Evolutionary conservation across 2,888 invertebrate genomes (phyloP).

Genomic region (Alloplasta piceator): DNA sequence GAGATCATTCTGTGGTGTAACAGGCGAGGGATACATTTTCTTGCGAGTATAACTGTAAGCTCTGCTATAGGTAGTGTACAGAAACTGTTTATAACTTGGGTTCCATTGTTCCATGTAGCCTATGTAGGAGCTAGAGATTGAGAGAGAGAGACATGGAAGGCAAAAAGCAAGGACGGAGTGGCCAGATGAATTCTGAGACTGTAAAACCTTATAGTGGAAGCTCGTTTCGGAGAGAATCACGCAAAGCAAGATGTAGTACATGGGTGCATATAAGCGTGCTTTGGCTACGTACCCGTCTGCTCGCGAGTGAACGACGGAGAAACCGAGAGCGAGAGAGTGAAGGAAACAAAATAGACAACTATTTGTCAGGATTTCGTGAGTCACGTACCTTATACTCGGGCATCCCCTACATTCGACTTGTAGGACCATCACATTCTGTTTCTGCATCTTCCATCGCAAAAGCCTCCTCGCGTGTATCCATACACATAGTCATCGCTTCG

Average conservation of each 20-base stretch:
- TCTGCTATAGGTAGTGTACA: background rate
- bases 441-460: constrained; percentile 30
- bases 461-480: constrained; percentile 32
- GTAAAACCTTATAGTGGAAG: constrained; percentile 10
- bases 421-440: constrained; percentile 17
- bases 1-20: constrained; percentile 30
- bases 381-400: constrained; percentile 55
- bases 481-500: background rate
- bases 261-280: constrained; percentile 49
- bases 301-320: constrained; percentile 20
- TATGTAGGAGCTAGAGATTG: background rate
- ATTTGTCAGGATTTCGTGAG: constrained; percentile 64
- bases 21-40: background rate
- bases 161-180: background rate
- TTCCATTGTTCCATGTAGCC: constrained; percentile 21
- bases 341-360: constrained; percentile 36
- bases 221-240: constrained; percentile 17
- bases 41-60: background rate
- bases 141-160: background rate
- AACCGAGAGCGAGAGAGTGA: constrained; percentile 5
- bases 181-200: constrained; percentile 45
- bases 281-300: constrained; percentile 21
- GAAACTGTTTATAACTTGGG: constrained; percentile 34
- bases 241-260: constrained; percentile 18
- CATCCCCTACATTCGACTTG: constrained; percentile 35